Percentiles rank a stretch among this genome's conserved stretches.
Evolutionary conservation across 2,797 vertebrate genomes (phyloP).

Genomic region (Acanthis flammea): DNA sequence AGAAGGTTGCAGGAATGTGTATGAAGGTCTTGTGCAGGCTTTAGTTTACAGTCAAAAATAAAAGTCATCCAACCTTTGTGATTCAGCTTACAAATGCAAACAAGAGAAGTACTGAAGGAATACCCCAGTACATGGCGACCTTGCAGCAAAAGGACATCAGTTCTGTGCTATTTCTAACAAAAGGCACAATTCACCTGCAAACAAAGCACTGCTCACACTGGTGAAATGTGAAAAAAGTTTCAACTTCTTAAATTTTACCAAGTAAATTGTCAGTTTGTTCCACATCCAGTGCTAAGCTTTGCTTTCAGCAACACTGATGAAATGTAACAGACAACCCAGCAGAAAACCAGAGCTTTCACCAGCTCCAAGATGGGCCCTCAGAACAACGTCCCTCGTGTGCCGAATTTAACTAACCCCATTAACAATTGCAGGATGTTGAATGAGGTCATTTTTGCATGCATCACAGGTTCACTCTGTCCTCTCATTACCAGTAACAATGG

Average conservation of each 20-base stretch:
- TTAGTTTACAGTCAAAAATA: neutral
- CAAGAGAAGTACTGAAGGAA: neutral
- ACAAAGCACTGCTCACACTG: rapidly evolving
- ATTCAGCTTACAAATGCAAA: neutral
- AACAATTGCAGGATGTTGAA: constrained; percentile 62
- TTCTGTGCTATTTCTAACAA: neutral
- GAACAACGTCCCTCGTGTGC: neutral
- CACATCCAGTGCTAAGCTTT: neutral
- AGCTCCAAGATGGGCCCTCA: neutral
- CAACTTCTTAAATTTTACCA: neutral
- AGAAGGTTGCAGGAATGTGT: neutral
- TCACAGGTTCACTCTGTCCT: constrained; percentile 38
- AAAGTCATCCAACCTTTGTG: neutral
- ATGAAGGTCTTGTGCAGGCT: neutral
- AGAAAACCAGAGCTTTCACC: constrained; percentile 16
- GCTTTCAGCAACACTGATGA: neutral
- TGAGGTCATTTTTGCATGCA: constrained; percentile 27
- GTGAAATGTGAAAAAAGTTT: rapidly evolving
- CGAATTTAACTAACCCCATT: constrained; percentile 16
- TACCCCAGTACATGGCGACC: neutral
- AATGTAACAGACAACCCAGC: neutral
- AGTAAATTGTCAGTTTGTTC: neutral
- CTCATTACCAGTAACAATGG: constrained; percentile 51
- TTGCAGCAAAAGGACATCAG: neutral
- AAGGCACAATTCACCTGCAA: neutral